A percentile compares a stretch with the other conserved stretches of the same genome.
Conservation (phyloP, 2,888 invertebrate genomes). For the Hemicrepidius hirtus region DNA sequence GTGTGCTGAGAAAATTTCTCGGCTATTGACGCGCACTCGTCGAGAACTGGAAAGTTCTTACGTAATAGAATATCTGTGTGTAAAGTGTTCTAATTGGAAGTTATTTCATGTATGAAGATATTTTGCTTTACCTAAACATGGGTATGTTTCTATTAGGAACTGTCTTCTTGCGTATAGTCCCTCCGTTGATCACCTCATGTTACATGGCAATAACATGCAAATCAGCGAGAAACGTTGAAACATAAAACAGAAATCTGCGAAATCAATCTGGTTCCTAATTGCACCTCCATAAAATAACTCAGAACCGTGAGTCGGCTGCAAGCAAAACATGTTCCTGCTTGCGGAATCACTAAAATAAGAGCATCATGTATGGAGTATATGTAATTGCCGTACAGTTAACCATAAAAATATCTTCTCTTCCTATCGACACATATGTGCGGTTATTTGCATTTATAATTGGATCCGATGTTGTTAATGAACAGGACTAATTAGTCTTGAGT, state of each 20-base stretch:
- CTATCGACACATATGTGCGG: slow-evolving; percentile 30
- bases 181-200: neutral
- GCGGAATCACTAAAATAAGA: slow-evolving; percentile 39
- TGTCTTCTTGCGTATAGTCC: too few relatives aligned
- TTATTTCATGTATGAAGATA: too few relatives aligned
- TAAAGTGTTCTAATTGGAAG: too few relatives aligned
- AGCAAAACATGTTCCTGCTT: slow-evolving; percentile 34
- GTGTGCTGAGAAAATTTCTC: too few relatives aligned
- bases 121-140: too few relatives aligned
- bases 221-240: slow-evolving; percentile 6
- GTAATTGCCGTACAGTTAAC: slow-evolving; percentile 40
- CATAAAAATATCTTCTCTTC: slow-evolving; percentile 24
- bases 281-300: slow-evolving; percentile 43
- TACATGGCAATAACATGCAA: slow-evolving; percentile 11
- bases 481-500: slow-evolving; percentile 32
- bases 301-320: slow-evolving; percentile 33
- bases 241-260: slow-evolving; percentile 34
- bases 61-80: too few relatives aligned
- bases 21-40: too few relatives aligned
- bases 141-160: too few relatives aligned
- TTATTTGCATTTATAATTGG: slow-evolving; percentile 46
- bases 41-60: too few relatives aligned
- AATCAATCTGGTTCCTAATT: slow-evolving; percentile 42
- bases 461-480: slow-evolving; percentile 39
- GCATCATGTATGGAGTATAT: slow-evolving; percentile 23